Evolutionary conservation across 2,113 vertebrate species (phyloP), one percentile per base, ranked within the genome.

Genomic region (Lates calcarifer): DNA sequence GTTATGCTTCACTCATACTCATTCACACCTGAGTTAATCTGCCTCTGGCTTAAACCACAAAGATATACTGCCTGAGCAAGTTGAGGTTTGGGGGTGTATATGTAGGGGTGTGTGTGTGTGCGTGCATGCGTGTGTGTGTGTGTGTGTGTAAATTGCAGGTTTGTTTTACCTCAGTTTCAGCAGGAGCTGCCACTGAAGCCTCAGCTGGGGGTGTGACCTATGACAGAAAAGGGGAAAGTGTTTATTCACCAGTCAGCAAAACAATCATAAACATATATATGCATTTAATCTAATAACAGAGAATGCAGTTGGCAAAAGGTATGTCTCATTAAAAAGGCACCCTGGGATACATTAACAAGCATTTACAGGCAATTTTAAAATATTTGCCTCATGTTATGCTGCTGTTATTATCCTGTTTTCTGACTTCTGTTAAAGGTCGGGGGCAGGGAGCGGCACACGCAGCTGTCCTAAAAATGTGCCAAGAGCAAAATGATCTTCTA

Each of bases 101-200:
- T n/a, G 29, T 24, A 47, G n/a, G 22, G 37, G 29, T 15, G 35
- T 76, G 58, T 56, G 26, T 53, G 41, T 2, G 41, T 12, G 12
- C 45, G 33, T 37, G 67, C 14, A n/a, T 35, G 43, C 13, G 29
- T 77, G 61, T 69, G n/a, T 62, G 43, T 2, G 41, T 11, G 13
- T 55, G 3, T 14, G 20, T n/a, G 6, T 18, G 22, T 17, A 68
- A 49, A 49, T 9, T 10, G 1, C 47, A 37, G n/a, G 33, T 64
- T 74, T 71, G 57, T 71, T 64, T 89, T 86, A 93, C 91, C 84
- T 91, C 73, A n/a, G 47, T 53, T 49, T 80, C 89, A 51, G 49
- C 79, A 65, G 78, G 61, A 56, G 56, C 53, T 10, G 12, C 76
- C 45, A 51, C 63, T 68, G 83, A 57, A 66, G 67, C 53, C 68